Percentiles rank a stretch among this genome's conserved stretches.
These are phyloP conservation scores for Poeciliopsis prolifica DNA, from an alignment of 2,113 vertebrate genomes.

Conservation along the genomic window DNA sequence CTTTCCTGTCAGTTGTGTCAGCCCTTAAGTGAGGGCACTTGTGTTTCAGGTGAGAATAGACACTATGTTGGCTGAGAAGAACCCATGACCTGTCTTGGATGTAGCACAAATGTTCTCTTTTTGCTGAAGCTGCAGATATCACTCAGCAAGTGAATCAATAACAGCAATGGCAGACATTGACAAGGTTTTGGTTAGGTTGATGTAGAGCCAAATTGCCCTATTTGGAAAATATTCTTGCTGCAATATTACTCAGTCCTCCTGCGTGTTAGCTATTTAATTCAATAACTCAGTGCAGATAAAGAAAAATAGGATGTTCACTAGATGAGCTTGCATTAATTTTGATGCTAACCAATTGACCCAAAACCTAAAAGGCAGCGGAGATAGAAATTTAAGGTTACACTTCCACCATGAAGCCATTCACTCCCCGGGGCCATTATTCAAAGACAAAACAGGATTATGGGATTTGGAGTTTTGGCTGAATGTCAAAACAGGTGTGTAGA, in stretches of 20 bases:
- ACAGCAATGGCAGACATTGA: conserved; percentile 66
- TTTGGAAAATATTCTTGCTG: conserved; percentile 46
- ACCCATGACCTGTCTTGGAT: conserved; percentile 58
- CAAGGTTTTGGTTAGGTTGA: conserved; percentile 58
- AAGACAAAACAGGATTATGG: conserved; percentile 66
- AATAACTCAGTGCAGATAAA: conserved; percentile 48
- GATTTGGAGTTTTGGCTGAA: conserved; percentile 70
- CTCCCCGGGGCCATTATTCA: conserved; percentile 58
- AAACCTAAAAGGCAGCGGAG: conserved; percentile 39
- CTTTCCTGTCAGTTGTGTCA: conserved; percentile 52
- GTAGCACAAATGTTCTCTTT: conserved; percentile 52
- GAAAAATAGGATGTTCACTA: conserved; percentile 28
- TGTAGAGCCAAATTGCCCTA: conserved; percentile 34
- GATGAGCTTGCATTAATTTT: conserved; percentile 16
- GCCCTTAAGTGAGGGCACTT: conserved; percentile 33
- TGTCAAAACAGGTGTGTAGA: conserved; percentile 73
- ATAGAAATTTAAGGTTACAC: conserved; percentile 43
- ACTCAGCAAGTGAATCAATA: conserved; percentile 62
- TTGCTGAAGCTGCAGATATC: conserved; percentile 44
- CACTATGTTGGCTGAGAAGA: conserved; percentile 53
- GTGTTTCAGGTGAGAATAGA: conserved; percentile 67
- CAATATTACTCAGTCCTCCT: conserved; percentile 40
- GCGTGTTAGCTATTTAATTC: conserved; percentile 37
- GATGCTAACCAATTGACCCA: conserved; percentile 23
- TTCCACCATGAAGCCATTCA: conserved; percentile 55